Base-by-base conservation (phyloP, 2,797 vertebrate genomes). In the Halcyon smyrnensis region DNA sequence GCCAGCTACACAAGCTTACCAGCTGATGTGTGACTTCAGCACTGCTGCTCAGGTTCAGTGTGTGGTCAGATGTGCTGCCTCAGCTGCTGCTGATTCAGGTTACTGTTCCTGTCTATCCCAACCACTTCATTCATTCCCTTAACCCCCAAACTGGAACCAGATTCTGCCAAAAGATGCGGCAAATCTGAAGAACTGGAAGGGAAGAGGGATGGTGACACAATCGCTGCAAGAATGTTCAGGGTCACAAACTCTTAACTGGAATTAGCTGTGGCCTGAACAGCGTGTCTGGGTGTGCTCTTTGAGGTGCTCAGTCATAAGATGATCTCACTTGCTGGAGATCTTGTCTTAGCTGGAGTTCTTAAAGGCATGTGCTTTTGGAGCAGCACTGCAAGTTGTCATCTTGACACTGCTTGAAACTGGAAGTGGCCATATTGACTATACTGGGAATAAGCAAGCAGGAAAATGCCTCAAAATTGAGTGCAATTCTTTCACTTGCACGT, bases 281-380 rank as follows among this genome's bases (percentile, higher is more conserved):
- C 2, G 24, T 2, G 1, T 64, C 67, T 53, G 28, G 0, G 37
- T 27, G 54, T 16, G 45, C 23, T 69, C n/a, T 50, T 41, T 23
- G 54, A 67, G 25, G 28, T 48, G 28, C 68, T 85, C 53, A 21
- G 28, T 18, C 45, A 1, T 9, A 3, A 1, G 34, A 27, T 69
- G 67, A 18, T 71, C 62, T 45, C 36, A 7, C 50, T 41, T 48
- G 6, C 41, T 71, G 20, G 51, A 76, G 54, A 73, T 27, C 20
- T 43, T 19, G 2, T 56, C 54, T 54, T 41, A 82, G 54, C 59
- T n/a, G 48, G 41, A 51, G 32, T 4, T 60, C 15, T 41, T 41
- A 50, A 74, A 59, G 51, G 25, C 46, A 20, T 6, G 6, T 8
- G 6, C 43, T 57, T 68, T 27, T 62, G 69, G 53, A 86, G 70